Conservation (phyloP, 2,888 invertebrate species). For the Drosophila paranaensis region DNA sequence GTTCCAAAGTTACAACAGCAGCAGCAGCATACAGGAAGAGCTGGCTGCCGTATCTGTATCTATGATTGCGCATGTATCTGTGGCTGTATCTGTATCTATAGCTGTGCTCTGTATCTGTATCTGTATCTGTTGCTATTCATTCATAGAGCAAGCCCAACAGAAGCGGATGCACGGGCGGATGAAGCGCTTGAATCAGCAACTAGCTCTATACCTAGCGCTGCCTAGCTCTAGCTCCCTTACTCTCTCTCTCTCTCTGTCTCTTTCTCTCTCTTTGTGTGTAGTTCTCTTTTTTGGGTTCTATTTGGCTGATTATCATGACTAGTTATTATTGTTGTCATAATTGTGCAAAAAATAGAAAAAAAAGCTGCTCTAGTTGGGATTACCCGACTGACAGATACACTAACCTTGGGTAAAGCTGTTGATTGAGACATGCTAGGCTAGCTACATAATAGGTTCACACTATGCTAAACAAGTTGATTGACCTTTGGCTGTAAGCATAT, state of each 20-base stretch:
- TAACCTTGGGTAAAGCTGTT: too few relatives aligned
- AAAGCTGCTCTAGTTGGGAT: not conserved
- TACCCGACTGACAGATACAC: not conserved
- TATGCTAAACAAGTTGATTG: not conserved
- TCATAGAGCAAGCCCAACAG: conserved; percentile 67
- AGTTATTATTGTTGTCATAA: conserved; percentile 66
- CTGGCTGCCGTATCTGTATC: conserved; percentile 16
- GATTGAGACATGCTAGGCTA: not conserved
- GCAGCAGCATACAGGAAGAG: conserved; percentile 53
- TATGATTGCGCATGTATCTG: conserved; percentile 30
- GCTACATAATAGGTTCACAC: not conserved
- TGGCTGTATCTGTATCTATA: conserved; percentile 12
- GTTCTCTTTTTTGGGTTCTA: conserved; percentile 40
- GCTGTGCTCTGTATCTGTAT: conserved; percentile 15
- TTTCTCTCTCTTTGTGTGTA: conserved; percentile 3
- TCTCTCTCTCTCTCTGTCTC: not conserved
- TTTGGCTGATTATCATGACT: conserved; percentile 72
- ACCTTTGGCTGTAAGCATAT: not conserved
- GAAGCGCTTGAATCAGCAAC: conserved; percentile 73
- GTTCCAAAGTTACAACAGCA: conserved; percentile 70
- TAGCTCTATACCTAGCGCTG: conserved; percentile 29
- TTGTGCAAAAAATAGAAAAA: conserved; percentile 55
- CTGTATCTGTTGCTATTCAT: conserved; percentile 51
- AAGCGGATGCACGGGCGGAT: conserved; percentile 80
- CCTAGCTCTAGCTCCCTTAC: conserved; percentile 9